Percentiles rank a stretch among this genome's conserved stretches.
phyloP scores from a whole-genome alignment of 92 coral and sea anemone genomes.

The Montipora capitata region DNA sequence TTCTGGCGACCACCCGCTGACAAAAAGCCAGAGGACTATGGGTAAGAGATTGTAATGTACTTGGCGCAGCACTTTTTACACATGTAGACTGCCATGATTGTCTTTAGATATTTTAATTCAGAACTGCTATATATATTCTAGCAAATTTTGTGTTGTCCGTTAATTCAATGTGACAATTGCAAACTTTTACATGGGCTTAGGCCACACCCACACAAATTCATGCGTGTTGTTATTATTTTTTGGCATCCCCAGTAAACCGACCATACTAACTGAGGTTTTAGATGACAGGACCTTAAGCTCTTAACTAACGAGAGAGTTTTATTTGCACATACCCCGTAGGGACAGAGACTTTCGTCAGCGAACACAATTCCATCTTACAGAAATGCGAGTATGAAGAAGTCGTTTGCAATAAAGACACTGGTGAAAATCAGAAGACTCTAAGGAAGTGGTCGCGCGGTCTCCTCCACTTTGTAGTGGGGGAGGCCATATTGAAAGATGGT shows the following conservation, averaged over 20 bases:
- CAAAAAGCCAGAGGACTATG: neutral
- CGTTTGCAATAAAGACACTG: conserved; percentile 55
- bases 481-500: conserved; percentile 55
- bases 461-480: conserved; percentile 62
- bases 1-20: conserved; percentile 3
- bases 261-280: neutral
- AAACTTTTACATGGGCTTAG: neutral
- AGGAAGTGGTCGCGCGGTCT: conserved; percentile 65
- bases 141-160: neutral
- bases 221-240: neutral
- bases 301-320: neutral
- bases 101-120: conserved; percentile 7
- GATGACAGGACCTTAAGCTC: neutral
- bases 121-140: conserved; percentile 1
- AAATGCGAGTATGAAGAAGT: neutral
- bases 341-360: conserved; percentile 10
- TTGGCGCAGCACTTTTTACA: neutral
- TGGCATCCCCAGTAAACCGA: conserved; percentile 2
- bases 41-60: neutral
- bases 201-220: conserved; percentile 5
- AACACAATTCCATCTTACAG: conserved; percentile 5
- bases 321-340: conserved; percentile 5
- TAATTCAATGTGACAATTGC: neutral
- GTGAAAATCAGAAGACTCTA: conserved; percentile 49
- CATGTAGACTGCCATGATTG: conserved; percentile 7